Conservation (phyloP, 2,113 vertebrate species). For the Acrocephalus kingi region DNA sequence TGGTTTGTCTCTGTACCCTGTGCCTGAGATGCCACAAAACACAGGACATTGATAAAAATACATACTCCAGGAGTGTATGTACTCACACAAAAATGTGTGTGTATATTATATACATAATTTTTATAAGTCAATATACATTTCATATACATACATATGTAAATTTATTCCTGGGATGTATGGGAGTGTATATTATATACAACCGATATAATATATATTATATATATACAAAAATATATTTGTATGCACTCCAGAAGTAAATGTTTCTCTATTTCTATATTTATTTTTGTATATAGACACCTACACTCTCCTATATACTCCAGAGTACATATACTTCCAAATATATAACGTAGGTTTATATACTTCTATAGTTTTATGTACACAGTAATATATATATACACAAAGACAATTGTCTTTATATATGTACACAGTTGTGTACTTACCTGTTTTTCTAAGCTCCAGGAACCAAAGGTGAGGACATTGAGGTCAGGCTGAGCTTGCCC, state of each 20-base stretch:
- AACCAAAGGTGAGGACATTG: background rate
- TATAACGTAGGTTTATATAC: background rate
- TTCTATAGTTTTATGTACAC: background rate
- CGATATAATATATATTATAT: background rate
- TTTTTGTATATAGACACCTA: background rate
- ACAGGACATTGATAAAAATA: background rate
- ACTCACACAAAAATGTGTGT: background rate
- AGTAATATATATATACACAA: background rate
- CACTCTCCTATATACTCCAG: background rate
- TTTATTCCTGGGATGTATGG: background rate
- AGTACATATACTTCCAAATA: background rate
- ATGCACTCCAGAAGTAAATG: background rate
- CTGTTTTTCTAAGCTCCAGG: background rate
- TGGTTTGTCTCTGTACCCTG: background rate
- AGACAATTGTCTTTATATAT: no score
- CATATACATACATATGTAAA: no score
- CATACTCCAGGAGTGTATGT: background rate
- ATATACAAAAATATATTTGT: background rate
- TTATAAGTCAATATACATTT: background rate
- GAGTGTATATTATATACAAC: background rate
- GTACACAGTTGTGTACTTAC: rapidly evolving
- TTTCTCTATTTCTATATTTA: background rate
- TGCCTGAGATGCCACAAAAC: background rate
- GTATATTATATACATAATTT: background rate
- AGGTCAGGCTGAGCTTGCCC: background rate